A percentile compares a stretch with the other conserved stretches of the same genome.
Conservation (phyloP, 1,140 invertebrate species). For the Trichomalopsis sarcophagae region DNA sequence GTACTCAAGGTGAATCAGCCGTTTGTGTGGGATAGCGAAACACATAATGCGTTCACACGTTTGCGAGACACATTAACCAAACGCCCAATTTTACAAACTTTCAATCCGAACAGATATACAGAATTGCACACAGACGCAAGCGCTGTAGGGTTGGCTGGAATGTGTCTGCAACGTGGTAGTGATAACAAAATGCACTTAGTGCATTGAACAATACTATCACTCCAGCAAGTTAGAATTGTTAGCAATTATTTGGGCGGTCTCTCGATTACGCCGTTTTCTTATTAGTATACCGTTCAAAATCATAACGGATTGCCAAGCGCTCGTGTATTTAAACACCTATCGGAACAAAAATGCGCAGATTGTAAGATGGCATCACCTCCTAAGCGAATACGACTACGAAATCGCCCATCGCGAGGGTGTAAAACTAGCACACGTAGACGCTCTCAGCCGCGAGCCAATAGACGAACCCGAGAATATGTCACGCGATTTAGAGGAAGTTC, state of each 20-base stretch:
- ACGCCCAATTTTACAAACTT: slow-evolving; percentile 55
- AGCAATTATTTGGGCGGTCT: slow-evolving; percentile 50
- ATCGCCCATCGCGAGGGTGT: slow-evolving; percentile 30
- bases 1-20: slow-evolving; percentile 47
- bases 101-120: slow-evolving; percentile 48
- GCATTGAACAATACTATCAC: slow-evolving; percentile 58
- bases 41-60: slow-evolving; percentile 1
- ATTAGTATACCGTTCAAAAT: slow-evolving; percentile 51
- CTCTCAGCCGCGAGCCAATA: slow-evolving; percentile 19
- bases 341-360: slow-evolving; percentile 44
- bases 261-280: slow-evolving; percentile 45
- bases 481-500: not conserved
- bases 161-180: slow-evolving; percentile 49
- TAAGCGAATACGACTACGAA: slow-evolving; percentile 37
- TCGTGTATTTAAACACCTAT: slow-evolving; percentile 32
- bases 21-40: slow-evolving; percentile 48
- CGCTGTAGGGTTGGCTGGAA: slow-evolving; percentile 59
- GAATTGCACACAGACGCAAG: slow-evolving; percentile 61
- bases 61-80: not conserved
- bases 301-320: slow-evolving; percentile 47
- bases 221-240: slow-evolving; percentile 58
- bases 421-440: slow-evolving; percentile 30
- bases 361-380: slow-evolving; percentile 18
- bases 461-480: not conserved
- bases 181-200: slow-evolving; percentile 33